Evolutionary conservation across 2,888 invertebrate species (phyloP).

Genomic region (Apeira syringaria): DNA sequence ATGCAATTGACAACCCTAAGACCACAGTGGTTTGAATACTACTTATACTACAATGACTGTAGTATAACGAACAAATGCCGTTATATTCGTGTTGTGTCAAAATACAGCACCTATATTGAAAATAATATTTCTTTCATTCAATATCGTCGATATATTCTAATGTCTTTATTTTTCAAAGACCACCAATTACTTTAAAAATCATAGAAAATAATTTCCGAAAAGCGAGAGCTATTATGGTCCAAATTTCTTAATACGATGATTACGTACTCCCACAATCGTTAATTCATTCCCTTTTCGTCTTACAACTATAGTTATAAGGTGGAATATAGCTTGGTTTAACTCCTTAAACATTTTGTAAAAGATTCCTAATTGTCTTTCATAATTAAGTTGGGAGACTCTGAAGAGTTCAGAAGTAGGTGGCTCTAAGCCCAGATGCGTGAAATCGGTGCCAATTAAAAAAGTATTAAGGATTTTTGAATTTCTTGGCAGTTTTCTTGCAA

Average conservation of each 20-base stretch:
- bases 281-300: constrained; percentile 18
- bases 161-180: constrained; percentile 23
- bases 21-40: too few species aligned
- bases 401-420: constrained; percentile 48
- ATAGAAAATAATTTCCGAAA: constrained; percentile 43
- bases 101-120: too few species aligned
- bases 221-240: constrained; percentile 40
- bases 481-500: constrained; percentile 28
- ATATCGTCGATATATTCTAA: constrained; percentile 10
- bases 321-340: constrained; percentile 18
- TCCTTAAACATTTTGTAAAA: constrained; percentile 25
- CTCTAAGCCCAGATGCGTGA: constrained; percentile 52
- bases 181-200: constrained; percentile 25
- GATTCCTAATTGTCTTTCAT: constrained; percentile 56
- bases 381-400: constrained; percentile 46
- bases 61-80: too few species aligned
- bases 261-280: constrained; percentile 32
- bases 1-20: too few species aligned
- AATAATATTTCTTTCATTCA: too few species aligned
- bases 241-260: constrained; percentile 50
- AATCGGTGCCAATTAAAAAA: constrained; percentile 58
- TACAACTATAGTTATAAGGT: constrained; percentile 21
- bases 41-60: too few species aligned
- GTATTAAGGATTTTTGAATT: constrained; percentile 51
- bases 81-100: too few species aligned